Evolutionary conservation across 2,113 vertebrate genomes (phyloP).

Genomic region (Phyllostomus hastatus): DNA sequence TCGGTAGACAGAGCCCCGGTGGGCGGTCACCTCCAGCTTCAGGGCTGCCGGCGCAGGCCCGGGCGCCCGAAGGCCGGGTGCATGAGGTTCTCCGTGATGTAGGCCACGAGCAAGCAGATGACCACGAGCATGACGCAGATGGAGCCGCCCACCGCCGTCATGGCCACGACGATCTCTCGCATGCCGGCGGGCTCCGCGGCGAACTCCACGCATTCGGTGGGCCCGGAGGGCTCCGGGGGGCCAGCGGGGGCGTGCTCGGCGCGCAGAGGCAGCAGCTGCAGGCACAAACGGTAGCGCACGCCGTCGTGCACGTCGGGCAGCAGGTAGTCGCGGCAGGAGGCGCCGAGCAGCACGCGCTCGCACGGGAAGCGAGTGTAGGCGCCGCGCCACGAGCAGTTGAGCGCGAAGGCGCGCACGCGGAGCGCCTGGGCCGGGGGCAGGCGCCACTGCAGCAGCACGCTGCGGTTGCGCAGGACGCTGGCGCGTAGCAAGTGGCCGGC

Average conservation of each 20-base stretch:
- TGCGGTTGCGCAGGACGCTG: conserved; percentile 91
- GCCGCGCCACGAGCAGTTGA: conserved; percentile 97
- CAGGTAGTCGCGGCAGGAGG: conserved; percentile 91
- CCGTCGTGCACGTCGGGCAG: conserved; percentile 91
- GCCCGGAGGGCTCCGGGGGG: conserved; percentile 48
- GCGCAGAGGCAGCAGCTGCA: conserved; percentile 80
- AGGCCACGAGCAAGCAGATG: conserved; percentile 97
- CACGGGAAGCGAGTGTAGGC: conserved; percentile 95
- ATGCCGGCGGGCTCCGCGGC: conserved; percentile 89
- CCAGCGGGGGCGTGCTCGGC: conserved; percentile 22
- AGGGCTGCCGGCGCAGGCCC: conserved; percentile 40
- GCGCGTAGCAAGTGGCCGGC: conserved; percentile 85
- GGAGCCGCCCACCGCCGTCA: conserved; percentile 97
- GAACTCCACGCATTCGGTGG: conserved; percentile 91
- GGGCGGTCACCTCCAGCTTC: not conserved
- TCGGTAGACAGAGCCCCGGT: not conserved
- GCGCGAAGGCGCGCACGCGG: conserved; percentile 84
- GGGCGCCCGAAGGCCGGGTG: conserved; percentile 77
- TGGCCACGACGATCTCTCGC: conserved; percentile 97
- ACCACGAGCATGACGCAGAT: conserved; percentile 99
- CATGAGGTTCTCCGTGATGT: conserved; percentile 98
- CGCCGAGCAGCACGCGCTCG: conserved; percentile 89
- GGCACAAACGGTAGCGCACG: conserved; percentile 93
- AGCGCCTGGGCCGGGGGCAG: conserved; percentile 58
- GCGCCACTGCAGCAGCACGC: conserved; percentile 93